phyloP scores from a whole-genome alignment of 2,113 vertebrate species.

The Pandion haliaetus region DNA sequence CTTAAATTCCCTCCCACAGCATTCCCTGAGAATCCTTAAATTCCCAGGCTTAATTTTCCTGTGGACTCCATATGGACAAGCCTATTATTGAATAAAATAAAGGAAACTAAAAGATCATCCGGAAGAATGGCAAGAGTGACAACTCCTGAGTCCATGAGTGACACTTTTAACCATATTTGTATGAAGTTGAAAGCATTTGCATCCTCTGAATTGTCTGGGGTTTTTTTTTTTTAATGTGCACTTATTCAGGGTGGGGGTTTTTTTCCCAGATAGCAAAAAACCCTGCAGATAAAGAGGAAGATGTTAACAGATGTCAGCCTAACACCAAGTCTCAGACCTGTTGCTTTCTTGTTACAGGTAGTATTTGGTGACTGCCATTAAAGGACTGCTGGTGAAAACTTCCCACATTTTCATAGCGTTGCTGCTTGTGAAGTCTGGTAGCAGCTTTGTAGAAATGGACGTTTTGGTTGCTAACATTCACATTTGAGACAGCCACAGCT shows the following conservation, averaged over 20 bases:
- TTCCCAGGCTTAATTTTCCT: not conserved
- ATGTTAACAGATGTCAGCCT: not conserved
- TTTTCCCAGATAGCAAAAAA: not conserved
- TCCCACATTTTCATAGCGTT: rapidly evolving
- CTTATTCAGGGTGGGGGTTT: too few species aligned
- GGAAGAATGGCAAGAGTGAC: not conserved
- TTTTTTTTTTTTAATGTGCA: too few species aligned
- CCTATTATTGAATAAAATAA: not conserved
- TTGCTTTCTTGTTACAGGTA: not conserved
- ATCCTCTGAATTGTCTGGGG: not conserved
- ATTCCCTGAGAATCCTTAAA: not conserved
- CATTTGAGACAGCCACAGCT: not conserved
- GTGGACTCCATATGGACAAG: not conserved
- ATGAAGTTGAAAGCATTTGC: not conserved
- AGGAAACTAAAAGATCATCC: not conserved
- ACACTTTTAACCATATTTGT: not conserved
- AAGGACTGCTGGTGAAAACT: not conserved
- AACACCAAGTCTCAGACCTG: not conserved
- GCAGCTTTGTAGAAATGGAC: not conserved
- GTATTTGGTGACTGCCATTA: not conserved
- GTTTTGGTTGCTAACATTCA: not conserved
- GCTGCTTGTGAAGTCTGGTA: not conserved
- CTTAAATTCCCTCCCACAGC: not conserved
- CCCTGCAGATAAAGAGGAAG: not conserved
- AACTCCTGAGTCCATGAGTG: not conserved